These are phyloP conservation scores for Bos taurus DNA, from an alignment of 2,113 vertebrate species.

Conservation along the genomic window DNA sequence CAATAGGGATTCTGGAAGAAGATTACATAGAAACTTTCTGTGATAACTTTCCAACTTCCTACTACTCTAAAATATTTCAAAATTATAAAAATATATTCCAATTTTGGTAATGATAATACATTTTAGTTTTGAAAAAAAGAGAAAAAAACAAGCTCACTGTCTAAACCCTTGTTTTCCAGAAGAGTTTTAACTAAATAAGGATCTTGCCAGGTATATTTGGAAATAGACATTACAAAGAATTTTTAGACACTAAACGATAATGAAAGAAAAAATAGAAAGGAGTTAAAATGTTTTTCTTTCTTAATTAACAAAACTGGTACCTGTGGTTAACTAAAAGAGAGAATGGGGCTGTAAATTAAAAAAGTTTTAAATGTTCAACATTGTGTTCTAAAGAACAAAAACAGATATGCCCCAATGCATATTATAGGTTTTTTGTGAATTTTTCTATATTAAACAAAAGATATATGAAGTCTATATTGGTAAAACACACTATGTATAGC, in stretches of 20 bases:
- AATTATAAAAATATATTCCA: neutral
- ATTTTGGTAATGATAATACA: neutral
- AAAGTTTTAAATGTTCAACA: neutral
- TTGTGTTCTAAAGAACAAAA: neutral
- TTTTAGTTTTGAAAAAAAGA: neutral
- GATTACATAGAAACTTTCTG: neutral
- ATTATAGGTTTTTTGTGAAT: neutral
- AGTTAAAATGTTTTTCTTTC: neutral
- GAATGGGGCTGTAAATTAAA: neutral
- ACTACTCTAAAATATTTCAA: neutral
- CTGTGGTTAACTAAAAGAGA: neutral
- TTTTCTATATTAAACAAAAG: neutral
- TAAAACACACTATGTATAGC: neutral
- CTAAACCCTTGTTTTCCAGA: neutral
- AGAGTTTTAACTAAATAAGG: neutral
- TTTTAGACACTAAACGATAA: neutral
- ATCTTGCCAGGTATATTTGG: neutral
- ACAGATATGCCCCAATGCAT: neutral
- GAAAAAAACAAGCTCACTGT: neutral
- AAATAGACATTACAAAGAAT: neutral
- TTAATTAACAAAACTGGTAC: neutral
- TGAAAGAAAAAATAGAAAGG: neutral
- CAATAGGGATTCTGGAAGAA: neutral
- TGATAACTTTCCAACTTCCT: neutral
- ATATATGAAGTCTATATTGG: neutral